Evolutionary conservation across 2,888 invertebrate genomes (phyloP).

Genomic region (Cremastinae sp.): DNA sequence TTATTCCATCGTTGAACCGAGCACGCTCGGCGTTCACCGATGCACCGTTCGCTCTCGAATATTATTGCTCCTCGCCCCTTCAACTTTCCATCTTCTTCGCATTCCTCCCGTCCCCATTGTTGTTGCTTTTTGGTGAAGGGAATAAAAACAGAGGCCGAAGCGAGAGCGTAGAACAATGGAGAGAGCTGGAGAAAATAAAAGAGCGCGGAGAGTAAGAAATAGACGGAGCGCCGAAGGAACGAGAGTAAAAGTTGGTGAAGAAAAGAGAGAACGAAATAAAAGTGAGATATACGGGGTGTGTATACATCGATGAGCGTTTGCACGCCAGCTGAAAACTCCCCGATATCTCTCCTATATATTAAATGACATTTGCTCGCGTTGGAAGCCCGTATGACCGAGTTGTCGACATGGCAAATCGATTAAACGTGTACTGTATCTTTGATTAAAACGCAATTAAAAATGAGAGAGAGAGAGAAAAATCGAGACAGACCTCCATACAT

Average conservation of each 20-base stretch:
- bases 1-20: constrained; percentile 74
- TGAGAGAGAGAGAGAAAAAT: constrained; percentile 7
- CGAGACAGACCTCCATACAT: constrained; percentile 27
- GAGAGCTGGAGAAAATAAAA: constrained; percentile 33
- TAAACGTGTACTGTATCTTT: constrained; percentile 48
- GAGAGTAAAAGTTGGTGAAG: constrained; percentile 9
- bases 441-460: constrained; percentile 55
- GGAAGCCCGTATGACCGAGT: constrained; percentile 39
- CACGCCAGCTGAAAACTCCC: constrained; percentile 34
- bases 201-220: constrained; percentile 24
- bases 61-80: constrained; percentile 62
- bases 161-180: constrained; percentile 52
- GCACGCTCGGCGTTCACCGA: constrained; percentile 59
- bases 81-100: constrained; percentile 38
- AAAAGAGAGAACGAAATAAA: background rate
- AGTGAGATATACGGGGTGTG: background rate
- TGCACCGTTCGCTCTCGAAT: constrained; percentile 68
- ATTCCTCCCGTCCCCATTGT: background rate
- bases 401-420: constrained; percentile 51
- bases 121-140: constrained; percentile 28
- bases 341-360: constrained; percentile 27
- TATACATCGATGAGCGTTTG: constrained; percentile 40
- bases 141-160: constrained; percentile 20
- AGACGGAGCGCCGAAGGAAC: background rate
- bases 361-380: background rate